Conservation (phyloP, 2,888 invertebrate genomes). For the Drosophila crucigera region DNA sequence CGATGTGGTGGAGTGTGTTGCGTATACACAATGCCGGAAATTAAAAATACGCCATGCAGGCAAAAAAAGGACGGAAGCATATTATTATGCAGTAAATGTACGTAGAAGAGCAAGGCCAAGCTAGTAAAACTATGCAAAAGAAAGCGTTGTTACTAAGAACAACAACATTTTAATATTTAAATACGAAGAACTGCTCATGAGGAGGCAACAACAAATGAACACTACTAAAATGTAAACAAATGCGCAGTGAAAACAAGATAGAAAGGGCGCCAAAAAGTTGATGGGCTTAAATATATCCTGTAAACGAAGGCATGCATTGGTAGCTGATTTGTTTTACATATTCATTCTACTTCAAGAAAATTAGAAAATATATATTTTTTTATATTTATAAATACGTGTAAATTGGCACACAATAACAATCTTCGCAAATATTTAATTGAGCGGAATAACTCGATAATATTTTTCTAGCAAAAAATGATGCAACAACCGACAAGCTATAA, state of each 20-base stretch:
- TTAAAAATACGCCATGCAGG: constrained; percentile 70
- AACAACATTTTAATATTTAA: constrained; percentile 71
- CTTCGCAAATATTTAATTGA: background rate
- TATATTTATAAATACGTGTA: background rate
- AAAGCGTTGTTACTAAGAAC: constrained; percentile 24
- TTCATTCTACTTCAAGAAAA: background rate
- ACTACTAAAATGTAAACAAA: constrained; percentile 45
- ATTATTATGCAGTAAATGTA: constrained; percentile 59
- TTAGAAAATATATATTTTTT: background rate
- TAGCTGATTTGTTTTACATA: background rate
- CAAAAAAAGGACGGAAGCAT: constrained; percentile 63
- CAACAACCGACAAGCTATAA: background rate
- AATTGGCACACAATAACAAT: too few relatives aligned
- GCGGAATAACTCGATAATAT: background rate
- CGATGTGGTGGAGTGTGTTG: background rate
- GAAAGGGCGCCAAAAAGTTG: background rate
- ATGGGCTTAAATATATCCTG: background rate
- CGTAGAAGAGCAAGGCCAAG: constrained; percentile 3
- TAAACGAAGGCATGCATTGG: background rate
- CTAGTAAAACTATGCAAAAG: background rate
- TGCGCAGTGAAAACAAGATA: constrained; percentile 10
- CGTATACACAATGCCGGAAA: constrained; percentile 72
- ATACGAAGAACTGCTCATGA: constrained; percentile 65
- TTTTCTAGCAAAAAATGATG: background rate
- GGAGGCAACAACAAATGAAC: constrained; percentile 31